A percentile compares a stretch with the other conserved stretches of the same genome.
These are phyloP conservation scores for Etheostoma cragini DNA, from an alignment of 2,113 vertebrate species.

Conservation along the genomic window DNA sequence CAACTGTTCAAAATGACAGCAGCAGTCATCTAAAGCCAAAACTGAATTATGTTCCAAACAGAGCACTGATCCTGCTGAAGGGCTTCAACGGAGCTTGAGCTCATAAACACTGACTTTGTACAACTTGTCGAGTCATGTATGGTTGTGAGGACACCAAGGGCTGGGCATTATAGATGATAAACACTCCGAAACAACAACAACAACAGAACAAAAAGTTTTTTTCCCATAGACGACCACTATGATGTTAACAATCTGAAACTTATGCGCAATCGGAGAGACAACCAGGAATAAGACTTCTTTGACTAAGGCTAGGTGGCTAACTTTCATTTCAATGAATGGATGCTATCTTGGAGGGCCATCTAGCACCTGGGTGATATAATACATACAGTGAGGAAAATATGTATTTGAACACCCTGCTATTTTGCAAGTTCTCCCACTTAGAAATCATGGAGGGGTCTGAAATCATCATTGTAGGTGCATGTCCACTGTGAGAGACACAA, in stretches of 20 bases:
- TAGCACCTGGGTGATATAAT: background rate
- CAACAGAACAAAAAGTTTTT: background rate
- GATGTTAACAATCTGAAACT: too few relatives aligned
- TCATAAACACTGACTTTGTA: background rate
- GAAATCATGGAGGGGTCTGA: too few relatives aligned
- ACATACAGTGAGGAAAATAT: too few relatives aligned
- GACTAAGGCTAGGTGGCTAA: background rate
- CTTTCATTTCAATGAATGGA: background rate
- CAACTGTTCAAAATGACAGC: constrained; percentile 29
- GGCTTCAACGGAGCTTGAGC: background rate
- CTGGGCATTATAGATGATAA: background rate
- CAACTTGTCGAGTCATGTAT: background rate
- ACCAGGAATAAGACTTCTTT: background rate
- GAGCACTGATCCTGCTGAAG: constrained; percentile 9
- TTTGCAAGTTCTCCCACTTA: too few relatives aligned
- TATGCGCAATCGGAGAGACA: background rate
- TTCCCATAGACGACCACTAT: background rate
- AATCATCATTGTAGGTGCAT: too few relatives aligned
- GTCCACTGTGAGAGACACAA: too few relatives aligned
- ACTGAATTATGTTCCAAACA: constrained; percentile 41
- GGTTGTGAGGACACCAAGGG: background rate
- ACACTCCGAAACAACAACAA: background rate
- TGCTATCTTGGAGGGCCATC: background rate
- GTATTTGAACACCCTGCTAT: too few relatives aligned
- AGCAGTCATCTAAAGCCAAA: constrained; percentile 44